Conservation (phyloP, 1,140 invertebrate genomes). For the Latrodectus geometricus region DNA sequence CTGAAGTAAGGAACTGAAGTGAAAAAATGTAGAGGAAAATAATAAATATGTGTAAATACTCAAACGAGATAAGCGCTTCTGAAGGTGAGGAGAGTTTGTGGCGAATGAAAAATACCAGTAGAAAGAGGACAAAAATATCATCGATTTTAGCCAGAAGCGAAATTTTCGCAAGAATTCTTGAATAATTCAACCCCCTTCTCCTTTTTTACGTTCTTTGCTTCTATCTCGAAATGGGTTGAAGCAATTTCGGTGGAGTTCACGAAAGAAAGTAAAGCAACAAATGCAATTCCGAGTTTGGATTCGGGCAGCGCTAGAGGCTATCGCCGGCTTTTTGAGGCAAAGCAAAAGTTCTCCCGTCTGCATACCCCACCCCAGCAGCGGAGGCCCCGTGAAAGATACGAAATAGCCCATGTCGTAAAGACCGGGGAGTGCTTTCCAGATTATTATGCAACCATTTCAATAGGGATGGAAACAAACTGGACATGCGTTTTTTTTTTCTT, state of each 20-base stretch:
- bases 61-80: background rate
- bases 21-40: too few relatives aligned
- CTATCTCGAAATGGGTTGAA: background rate
- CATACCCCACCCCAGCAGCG: too few relatives aligned
- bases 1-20: background rate
- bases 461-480: background rate
- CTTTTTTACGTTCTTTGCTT: background rate
- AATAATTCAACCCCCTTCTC: background rate
- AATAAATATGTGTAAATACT: background rate
- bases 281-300: background rate
- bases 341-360: background rate
- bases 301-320: background rate
- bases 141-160: background rate
- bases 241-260: background rate
- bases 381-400: background rate
- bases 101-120: background rate
- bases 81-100: background rate
- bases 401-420: background rate
- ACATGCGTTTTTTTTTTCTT: background rate
- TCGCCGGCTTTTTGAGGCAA: background rate
- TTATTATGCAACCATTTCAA: background rate
- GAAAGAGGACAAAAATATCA: background rate
- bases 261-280: background rate
- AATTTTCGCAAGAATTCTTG: conserved; percentile 15
- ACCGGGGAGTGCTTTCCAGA: background rate